Percentiles rank a stretch among this genome's conserved stretches.
Evolutionary conservation across 2,888 invertebrate genomes (phyloP).

Genomic region (Dryobotodes eremita): DNA sequence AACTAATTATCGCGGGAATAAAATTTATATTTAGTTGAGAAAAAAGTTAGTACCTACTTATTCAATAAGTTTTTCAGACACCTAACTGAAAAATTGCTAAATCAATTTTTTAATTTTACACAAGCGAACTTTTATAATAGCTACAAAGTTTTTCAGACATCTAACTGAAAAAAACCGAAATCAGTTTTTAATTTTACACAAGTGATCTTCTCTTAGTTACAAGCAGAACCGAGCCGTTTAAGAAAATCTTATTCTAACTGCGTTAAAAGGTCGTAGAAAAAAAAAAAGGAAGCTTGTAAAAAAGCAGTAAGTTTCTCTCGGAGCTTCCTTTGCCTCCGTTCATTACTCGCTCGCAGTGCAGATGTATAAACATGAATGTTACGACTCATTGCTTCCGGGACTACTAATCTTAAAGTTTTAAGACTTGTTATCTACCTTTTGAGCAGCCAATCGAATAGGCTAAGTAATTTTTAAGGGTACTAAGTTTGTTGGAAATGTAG

Average conservation of each 20-base stretch:
- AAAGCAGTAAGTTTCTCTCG: conserved; percentile 21
- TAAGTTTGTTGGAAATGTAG: not conserved
- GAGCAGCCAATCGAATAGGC: conserved; percentile 26
- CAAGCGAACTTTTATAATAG: conserved; percentile 10
- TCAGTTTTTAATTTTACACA: not conserved
- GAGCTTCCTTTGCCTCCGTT: conserved; percentile 32
- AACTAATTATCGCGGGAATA: not conserved
- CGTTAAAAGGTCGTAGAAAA: conserved; percentile 39
- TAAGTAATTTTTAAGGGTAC: not conserved
- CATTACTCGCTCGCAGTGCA: conserved; percentile 44
- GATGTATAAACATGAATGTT: conserved; percentile 49
- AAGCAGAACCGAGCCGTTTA: conserved; percentile 28
- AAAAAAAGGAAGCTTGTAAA: conserved; percentile 28
- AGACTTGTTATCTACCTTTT: conserved; percentile 19
- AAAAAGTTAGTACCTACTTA: not conserved
- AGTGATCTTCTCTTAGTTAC: not conserved
- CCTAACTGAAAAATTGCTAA: too few relatives aligned
- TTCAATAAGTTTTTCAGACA: not conserved
- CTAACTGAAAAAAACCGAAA: too few relatives aligned
- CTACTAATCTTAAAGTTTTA: conserved; percentile 43
- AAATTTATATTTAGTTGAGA: not conserved
- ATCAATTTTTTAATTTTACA: too few relatives aligned
- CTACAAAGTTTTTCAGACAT: accelerated
- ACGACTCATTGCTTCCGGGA: conserved; percentile 40
- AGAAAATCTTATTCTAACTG: conserved; percentile 44